Percentiles rank a stretch among this genome's conserved stretches.
These are phyloP conservation scores for Acipenser oxyrinchus DNA, from an alignment of 2,797 vertebrate genomes.

Conservation along the genomic window DNA sequence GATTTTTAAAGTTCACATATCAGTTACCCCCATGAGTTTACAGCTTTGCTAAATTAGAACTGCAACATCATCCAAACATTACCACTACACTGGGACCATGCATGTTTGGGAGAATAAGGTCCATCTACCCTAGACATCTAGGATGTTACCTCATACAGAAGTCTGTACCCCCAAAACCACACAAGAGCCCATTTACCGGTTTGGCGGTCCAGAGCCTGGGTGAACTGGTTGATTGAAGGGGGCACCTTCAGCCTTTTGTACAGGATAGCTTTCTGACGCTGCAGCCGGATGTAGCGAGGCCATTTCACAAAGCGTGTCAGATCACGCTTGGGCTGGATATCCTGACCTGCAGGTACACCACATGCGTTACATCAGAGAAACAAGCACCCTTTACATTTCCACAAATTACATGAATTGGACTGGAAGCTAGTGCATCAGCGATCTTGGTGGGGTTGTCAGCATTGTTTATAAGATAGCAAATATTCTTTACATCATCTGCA, in stretches of 20 bases:
- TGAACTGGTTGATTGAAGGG: constrained; percentile 95
- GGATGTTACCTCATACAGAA: background rate
- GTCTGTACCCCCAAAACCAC: background rate
- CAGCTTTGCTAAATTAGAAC: background rate
- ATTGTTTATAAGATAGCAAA: constrained; percentile 66
- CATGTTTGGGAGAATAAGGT: background rate
- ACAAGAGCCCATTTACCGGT: constrained; percentile 61
- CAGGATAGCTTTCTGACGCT: constrained; percentile 88
- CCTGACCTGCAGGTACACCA: constrained; percentile 69
- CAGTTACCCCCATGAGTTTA: background rate
- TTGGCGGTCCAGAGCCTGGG: constrained; percentile 91
- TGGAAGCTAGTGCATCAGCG: constrained; percentile 69
- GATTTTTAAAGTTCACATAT: background rate
- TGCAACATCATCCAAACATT: background rate
- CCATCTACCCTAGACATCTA: background rate
- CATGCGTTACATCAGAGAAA: background rate
- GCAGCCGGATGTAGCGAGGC: constrained; percentile 90
- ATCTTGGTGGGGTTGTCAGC: constrained; percentile 82
- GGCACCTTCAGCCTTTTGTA: constrained; percentile 95
- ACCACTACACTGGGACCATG: background rate
- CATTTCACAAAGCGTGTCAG: constrained; percentile 94
- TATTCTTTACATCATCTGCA: constrained; percentile 67
- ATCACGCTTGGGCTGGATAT: constrained; percentile 94
- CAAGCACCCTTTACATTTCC: background rate
- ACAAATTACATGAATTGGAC: rapidly evolving